Conservation (phyloP, 2,797 vertebrate species). For the Sebastolobus alascanus region DNA sequence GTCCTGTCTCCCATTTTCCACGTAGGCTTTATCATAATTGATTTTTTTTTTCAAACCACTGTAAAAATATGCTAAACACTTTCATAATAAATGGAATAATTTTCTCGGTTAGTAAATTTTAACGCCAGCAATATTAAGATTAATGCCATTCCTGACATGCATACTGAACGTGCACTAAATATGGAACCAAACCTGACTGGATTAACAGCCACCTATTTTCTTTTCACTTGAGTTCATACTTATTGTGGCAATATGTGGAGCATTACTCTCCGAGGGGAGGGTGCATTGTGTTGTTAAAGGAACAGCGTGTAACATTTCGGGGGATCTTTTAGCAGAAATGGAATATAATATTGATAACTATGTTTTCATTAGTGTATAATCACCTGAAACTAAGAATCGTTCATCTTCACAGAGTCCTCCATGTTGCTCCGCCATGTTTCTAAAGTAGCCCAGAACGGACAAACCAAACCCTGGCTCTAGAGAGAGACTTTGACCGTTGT, state of each 20-base stretch:
- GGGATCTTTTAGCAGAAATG: too few relatives aligned
- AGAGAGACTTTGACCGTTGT: too few relatives aligned
- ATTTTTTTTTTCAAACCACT: slow-evolving; percentile 18
- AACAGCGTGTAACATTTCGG: fast-evolving
- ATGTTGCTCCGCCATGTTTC: too few relatives aligned
- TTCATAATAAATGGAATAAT: slow-evolving; percentile 35
- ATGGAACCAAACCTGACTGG: slow-evolving; percentile 35
- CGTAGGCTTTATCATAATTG: slow-evolving; percentile 21
- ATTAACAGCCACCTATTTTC: slow-evolving; percentile 33
- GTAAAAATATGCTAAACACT: slow-evolving; percentile 27
- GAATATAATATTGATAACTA: too few relatives aligned
- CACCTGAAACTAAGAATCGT: too few relatives aligned
- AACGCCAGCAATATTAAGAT: slow-evolving; percentile 6
- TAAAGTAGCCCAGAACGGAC: too few relatives aligned
- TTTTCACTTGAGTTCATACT: slow-evolving; percentile 31
- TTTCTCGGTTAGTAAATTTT: slow-evolving; percentile 13
- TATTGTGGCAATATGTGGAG: slow-evolving; percentile 23
- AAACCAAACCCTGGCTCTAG: fast-evolving
- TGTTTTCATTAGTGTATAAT: too few relatives aligned
- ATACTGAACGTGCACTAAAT: background rate
- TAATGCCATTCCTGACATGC: slow-evolving; percentile 6
- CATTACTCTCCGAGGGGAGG: slow-evolving; percentile 14
- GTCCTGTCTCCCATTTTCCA: slow-evolving; percentile 27
- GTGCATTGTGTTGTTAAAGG: background rate
- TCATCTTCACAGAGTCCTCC: too few relatives aligned